phyloP scores from a whole-genome alignment of 2,113 vertebrate genomes.

The Syngnathoides biaculeatus region DNA sequence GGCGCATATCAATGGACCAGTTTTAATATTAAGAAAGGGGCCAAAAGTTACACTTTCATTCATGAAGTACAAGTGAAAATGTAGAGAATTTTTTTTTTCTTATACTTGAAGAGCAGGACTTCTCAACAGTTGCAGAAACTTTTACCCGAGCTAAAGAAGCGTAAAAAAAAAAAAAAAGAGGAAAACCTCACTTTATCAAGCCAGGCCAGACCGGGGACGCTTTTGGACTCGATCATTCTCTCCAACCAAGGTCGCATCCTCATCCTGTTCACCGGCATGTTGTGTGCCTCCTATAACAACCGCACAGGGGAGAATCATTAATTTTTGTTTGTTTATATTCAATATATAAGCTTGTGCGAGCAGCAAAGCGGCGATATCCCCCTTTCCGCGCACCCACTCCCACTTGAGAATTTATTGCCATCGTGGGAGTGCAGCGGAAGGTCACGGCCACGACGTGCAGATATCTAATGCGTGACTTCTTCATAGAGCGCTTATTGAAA shows the following conservation, averaged over 20 bases:
- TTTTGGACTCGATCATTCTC: slow-evolving; percentile 83
- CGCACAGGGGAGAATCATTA: not conserved
- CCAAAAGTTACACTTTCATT: too few relatives aligned
- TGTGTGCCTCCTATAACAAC: slow-evolving; percentile 47
- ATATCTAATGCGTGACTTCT: not conserved
- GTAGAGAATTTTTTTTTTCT: too few relatives aligned
- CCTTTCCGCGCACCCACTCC: not conserved
- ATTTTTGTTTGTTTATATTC: not conserved
- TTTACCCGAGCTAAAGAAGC: too few relatives aligned
- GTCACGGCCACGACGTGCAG: not conserved
- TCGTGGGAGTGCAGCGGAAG: not conserved
- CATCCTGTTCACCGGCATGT: slow-evolving; percentile 90
- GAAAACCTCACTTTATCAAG: slow-evolving; percentile 82
- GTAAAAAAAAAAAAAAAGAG: too few relatives aligned
- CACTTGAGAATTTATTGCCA: not conserved
- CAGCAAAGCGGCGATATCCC: not conserved
- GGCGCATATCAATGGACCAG: too few relatives aligned
- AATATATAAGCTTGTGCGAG: not conserved
- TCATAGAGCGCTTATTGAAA: not conserved
- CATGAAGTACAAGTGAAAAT: too few relatives aligned
- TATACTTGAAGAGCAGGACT: too few relatives aligned
- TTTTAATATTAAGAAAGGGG: too few relatives aligned
- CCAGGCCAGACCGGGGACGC: slow-evolving; percentile 84
- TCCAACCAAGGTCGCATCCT: slow-evolving; percentile 97
- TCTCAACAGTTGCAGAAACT: too few relatives aligned